Evolutionary conservation across 2,113 vertebrate species (phyloP).

Genomic region (Urocolius indicus): DNA sequence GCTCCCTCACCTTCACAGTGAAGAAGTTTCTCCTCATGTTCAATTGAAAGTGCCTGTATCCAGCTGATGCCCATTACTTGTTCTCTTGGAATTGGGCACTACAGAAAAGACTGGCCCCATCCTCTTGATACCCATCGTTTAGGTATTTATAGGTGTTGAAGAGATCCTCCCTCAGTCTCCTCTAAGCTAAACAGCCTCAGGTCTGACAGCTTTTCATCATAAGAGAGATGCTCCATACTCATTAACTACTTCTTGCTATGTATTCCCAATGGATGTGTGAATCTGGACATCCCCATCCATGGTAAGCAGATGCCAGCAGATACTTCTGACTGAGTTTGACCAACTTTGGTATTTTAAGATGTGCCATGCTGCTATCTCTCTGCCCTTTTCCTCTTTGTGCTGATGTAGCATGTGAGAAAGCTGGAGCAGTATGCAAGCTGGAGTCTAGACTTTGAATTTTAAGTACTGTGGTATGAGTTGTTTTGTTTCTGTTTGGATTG

Average conservation of each 20-base stretch:
- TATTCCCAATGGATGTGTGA: background rate
- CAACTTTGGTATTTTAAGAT: background rate
- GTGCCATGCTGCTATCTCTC: background rate
- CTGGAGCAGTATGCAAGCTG: background rate
- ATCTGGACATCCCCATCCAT: background rate
- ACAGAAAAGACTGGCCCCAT: no score
- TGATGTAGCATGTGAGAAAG: background rate
- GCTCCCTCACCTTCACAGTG: no score
- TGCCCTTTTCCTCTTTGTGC: background rate
- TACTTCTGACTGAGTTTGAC: background rate
- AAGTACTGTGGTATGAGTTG: background rate
- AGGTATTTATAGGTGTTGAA: no score
- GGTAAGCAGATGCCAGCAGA: background rate
- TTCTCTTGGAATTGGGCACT: no score
- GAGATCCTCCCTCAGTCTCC: no score
- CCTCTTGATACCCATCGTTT: no score
- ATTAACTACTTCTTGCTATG: background rate
- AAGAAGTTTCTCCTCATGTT: no score
- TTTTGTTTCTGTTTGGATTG: conserved; percentile 45
- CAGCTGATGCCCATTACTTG: no score
- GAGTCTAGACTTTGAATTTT: conserved; percentile 2
- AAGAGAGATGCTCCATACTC: background rate
- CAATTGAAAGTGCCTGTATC: no score
- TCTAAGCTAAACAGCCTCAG: no score
- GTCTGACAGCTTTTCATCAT: no score